A percentile compares a stretch with the other conserved stretches of the same genome.
These are phyloP conservation scores for Aphelocoma coerulescens DNA, from an alignment of 2,113 vertebrate genomes.

Conservation along the genomic window DNA sequence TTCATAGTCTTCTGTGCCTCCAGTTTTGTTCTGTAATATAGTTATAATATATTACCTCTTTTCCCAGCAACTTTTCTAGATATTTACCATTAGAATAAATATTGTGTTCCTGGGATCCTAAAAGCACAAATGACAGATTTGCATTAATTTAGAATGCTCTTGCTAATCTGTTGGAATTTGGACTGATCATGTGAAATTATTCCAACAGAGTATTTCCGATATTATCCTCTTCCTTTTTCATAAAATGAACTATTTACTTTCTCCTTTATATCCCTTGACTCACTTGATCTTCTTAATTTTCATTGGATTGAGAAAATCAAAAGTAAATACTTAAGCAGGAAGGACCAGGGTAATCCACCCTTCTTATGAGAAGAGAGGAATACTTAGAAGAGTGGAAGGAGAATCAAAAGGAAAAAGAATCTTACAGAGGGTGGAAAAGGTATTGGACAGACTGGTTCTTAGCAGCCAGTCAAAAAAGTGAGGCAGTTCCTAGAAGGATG, in stretches of 20 bases:
- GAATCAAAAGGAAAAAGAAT: neutral
- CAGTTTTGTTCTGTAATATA: neutral
- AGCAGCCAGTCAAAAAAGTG: neutral
- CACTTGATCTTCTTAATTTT: neutral
- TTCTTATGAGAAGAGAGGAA: neutral
- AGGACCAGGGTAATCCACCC: neutral
- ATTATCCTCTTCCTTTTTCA: neutral
- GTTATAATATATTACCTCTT: neutral
- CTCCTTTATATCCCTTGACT: neutral
- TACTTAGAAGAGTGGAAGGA: neutral
- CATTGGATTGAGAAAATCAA: neutral
- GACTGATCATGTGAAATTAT: neutral
- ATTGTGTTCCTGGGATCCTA: neutral
- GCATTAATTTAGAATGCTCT: neutral
- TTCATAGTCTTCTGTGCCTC: neutral
- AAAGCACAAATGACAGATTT: neutral
- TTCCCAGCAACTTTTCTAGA: neutral
- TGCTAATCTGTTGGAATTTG: constrained; percentile 11
- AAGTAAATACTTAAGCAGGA: neutral
- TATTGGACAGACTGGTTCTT: neutral
- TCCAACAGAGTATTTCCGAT: neutral
- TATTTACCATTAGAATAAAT: neutral
- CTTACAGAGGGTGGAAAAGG: neutral
- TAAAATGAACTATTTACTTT: neutral
- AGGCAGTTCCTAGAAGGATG: neutral